phyloP scores from a whole-genome alignment of 2,888 invertebrate genomes.

The Dermolepida albohirtum region DNA sequence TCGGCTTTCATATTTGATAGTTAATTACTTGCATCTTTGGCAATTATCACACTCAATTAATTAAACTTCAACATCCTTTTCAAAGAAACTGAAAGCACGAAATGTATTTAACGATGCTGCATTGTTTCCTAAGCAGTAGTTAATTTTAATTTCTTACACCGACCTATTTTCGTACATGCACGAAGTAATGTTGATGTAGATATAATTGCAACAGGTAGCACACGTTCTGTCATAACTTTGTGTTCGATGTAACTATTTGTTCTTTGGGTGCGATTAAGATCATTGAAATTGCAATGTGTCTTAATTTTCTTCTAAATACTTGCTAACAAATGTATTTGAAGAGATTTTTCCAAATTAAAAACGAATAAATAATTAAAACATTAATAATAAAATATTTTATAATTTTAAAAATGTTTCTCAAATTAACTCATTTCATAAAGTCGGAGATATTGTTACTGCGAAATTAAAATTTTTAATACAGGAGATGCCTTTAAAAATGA shows the following conservation, averaged over 20 bases:
- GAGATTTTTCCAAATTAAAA: no score
- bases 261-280: conserved; percentile 17
- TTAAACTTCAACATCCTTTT: conserved; percentile 21
- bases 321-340: no score
- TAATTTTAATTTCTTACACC: conserved; percentile 23
- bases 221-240: conserved; percentile 28
- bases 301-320: neutral
- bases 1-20: neutral
- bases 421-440: no score
- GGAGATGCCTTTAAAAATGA: no score
- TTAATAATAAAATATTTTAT: no score
- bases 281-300: neutral
- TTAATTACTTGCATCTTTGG: conserved; percentile 14
- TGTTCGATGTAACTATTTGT: conserved; percentile 22
- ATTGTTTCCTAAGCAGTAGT: conserved; percentile 25
- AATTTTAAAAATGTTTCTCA: no score
- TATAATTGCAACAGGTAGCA: conserved; percentile 5
- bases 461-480: no score
- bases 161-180: conserved; percentile 22
- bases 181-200: conserved; percentile 16
- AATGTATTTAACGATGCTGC: conserved; percentile 19
- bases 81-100: conserved; percentile 12
- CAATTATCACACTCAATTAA: conserved; percentile 24
- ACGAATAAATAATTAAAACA: no score
- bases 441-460: no score